Percentiles rank a stretch among this genome's conserved stretches.
Evolutionary conservation across 2,113 vertebrate species (phyloP).

Genomic region (Onychostoma macrolepis): DNA sequence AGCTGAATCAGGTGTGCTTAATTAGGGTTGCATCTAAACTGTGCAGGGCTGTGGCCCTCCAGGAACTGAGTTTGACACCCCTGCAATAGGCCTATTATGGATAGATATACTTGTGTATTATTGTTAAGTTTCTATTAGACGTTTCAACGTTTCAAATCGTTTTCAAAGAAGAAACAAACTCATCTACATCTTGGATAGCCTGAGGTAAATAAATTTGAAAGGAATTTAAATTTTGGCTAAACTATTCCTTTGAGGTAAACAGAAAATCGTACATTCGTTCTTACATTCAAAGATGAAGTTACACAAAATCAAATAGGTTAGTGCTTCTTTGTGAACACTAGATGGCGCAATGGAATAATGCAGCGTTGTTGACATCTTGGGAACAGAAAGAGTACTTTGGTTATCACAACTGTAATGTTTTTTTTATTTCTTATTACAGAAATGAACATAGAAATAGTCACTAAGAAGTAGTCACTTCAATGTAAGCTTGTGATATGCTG

Average conservation of each 20-base stretch:
- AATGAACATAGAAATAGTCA: neutral
- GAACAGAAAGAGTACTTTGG: neutral
- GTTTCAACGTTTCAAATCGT: neutral
- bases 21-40: too few relatives aligned
- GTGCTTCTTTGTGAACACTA: neutral
- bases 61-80: too few relatives aligned
- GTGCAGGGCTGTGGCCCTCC: too few relatives aligned
- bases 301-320: neutral
- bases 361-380: neutral
- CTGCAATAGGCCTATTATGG: too few relatives aligned
- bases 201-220: neutral
- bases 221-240: neutral
- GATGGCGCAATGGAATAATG: conserved; percentile 31
- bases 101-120: too few relatives aligned
- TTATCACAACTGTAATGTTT: neutral
- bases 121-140: neutral
- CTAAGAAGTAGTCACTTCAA: neutral
- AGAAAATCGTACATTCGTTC: neutral
- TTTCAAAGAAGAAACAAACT: neutral
- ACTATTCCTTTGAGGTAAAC: neutral
- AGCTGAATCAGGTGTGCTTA: too few relatives aligned
- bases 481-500: neutral
- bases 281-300: neutral
- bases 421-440: neutral
- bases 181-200: neutral